A percentile compares a stretch with the other conserved stretches of the same genome.
Evolutionary conservation across 2,797 vertebrate species (phyloP).

Genomic region (Enteromius viviparus): DNA sequence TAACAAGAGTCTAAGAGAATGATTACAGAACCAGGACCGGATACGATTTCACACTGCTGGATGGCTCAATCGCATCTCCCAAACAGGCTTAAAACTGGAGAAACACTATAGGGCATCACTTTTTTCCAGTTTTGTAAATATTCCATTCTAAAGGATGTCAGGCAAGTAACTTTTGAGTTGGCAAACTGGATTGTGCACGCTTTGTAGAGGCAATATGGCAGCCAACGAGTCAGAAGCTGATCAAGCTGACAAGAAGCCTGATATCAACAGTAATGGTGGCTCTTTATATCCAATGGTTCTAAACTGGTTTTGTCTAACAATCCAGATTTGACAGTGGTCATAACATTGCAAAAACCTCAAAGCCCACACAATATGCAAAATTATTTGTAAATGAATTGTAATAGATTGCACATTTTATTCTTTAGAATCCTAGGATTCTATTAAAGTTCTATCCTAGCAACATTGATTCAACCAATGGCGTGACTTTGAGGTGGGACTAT

Average conservation of each 20-base stretch:
- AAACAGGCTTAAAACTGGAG: conserved; percentile 80
- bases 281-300: neutral
- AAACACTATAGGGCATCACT: conserved; percentile 76
- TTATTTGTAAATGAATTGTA: neutral
- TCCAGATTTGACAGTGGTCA: neutral
- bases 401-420: neutral
- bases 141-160: conserved; percentile 40
- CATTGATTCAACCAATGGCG: neutral
- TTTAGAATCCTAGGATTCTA: neutral
- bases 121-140: conserved; percentile 63
- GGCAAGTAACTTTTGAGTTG: conserved; percentile 12
- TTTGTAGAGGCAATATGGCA: neutral
- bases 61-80: conserved; percentile 82
- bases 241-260: neutral
- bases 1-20: conserved; percentile 84
- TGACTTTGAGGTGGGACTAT: neutral
- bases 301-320: neutral
- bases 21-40: conserved; percentile 80
- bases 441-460: neutral
- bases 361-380: neutral
- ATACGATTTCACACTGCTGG: conserved; percentile 83
- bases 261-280: neutral
- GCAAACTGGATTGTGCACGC: conserved; percentile 5
- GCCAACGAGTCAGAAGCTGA: neutral
- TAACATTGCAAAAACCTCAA: neutral